phyloP scores from a whole-genome alignment of 2,113 vertebrate genomes.

The Maccullochella peelii region DNA sequence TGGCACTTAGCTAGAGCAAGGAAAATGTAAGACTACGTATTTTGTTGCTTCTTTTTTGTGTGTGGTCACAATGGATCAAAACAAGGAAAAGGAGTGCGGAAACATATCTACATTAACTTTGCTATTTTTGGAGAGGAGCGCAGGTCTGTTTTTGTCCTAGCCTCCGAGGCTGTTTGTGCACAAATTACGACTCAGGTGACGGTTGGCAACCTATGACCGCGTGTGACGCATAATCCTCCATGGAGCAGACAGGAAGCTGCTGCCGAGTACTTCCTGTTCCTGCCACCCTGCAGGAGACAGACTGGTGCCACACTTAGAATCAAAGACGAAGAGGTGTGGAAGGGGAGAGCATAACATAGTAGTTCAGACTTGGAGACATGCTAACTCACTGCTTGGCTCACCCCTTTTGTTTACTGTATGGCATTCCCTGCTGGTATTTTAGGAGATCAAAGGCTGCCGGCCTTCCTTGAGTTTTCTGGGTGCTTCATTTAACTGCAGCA shows the following conservation, averaged over 20 bases:
- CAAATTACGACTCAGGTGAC: constrained; percentile 75
- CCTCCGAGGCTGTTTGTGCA: constrained; percentile 63
- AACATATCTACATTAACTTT: constrained; percentile 74
- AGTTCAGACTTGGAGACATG: constrained; percentile 56
- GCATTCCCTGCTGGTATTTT: constrained; percentile 62
- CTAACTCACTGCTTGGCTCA: constrained; percentile 60
- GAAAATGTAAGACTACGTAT: constrained; percentile 50
- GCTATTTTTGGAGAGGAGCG: constrained; percentile 74
- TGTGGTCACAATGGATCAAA: constrained; percentile 78
- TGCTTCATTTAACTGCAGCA: constrained; percentile 22
- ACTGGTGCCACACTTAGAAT: constrained; percentile 82
- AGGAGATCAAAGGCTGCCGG: constrained; percentile 58
- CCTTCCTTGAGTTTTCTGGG: constrained; percentile 31
- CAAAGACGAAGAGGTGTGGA: constrained; percentile 62
- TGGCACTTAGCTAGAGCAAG: constrained; percentile 44
- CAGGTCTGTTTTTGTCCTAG: constrained; percentile 60
- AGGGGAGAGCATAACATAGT: constrained; percentile 43
- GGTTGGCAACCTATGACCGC: constrained; percentile 68
- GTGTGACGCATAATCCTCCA: constrained; percentile 75
- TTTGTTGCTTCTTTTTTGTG: constrained; percentile 35
- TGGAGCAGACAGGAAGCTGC: constrained; percentile 81
- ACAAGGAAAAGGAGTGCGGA: constrained; percentile 75
- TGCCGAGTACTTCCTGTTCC: constrained; percentile 84
- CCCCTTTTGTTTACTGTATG: constrained; percentile 54
- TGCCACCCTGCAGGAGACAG: constrained; percentile 83